Base-by-base conservation (phyloP, 2,113 vertebrate genomes). In the Phalacrocorax aristotelis region DNA sequence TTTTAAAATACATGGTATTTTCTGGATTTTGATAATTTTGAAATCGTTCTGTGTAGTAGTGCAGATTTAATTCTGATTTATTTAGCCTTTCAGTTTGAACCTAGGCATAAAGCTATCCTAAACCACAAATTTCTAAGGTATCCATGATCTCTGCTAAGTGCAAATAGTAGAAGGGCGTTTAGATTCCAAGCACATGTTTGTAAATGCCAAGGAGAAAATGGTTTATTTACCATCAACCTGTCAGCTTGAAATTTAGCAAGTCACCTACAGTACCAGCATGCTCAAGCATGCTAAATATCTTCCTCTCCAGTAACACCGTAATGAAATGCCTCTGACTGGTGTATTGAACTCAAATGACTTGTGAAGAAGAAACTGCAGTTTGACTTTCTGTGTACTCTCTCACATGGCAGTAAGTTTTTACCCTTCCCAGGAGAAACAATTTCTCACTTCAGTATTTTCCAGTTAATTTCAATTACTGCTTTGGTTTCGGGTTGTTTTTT, bases 211-310 rank as follows among this genome's bases (percentile, higher is more conserved):
- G 89, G 57, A 93, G 74, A 93, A 95, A 87, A 83, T 84, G 27
- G 40, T 87, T 97, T 97, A 91, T 95, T 95, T 97, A 85, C 91
- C 55, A 85, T 87, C 91, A 96, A 94, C 51, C 34, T 84, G 76
- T 74, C 94, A 92, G 72, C 62, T 77, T 96, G 87, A 83, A 94
- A 95, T 94, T 90, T 91, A 87, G 81, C 25, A 2, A 93, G 74
- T 76, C 95, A 85, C 64, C 81, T 91, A 46, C 62, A 91, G 77
- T 46, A 70, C 36, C 54, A 77, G 84, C 84, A 66, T 70, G 95
- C 80, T 93, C 74, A 54, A 84, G 89, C 80, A 91, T 87, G 40
- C 85, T 92, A 79, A 96, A 34, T 68, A 52, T 27, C 87, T 77
- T 93, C 77, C 58, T 86, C 60, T 70, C 77, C 83, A 44, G 81